A percentile compares a stretch with the other conserved stretches of the same genome.
These are phyloP conservation scores for Achroia grisella DNA, from an alignment of 1,140 invertebrate species.

Conservation along the genomic window DNA sequence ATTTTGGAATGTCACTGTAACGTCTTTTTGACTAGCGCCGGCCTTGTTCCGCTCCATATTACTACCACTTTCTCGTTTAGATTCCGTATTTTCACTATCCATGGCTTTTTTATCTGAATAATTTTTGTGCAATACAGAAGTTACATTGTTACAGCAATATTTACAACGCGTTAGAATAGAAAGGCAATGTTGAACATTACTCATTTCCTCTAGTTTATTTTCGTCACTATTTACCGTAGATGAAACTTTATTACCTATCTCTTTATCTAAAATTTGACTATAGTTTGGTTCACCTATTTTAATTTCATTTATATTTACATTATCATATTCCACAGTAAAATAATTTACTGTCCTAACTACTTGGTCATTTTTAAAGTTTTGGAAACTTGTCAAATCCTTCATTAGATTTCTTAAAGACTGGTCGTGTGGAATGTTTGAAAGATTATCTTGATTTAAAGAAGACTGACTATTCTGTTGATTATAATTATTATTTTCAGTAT, in stretches of 20 bases:
- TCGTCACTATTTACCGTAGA: constrained; percentile 3
- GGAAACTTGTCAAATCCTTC: constrained; percentile 40
- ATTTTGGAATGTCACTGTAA: constrained; percentile 39
- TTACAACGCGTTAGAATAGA: constrained; percentile 31
- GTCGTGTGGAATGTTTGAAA: constrained; percentile 21
- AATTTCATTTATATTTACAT: constrained; percentile 14
- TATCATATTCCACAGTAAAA: constrained; percentile 42
- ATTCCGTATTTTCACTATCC: constrained; percentile 20
- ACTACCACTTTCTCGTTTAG: constrained; percentile 13
- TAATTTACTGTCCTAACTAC: constrained; percentile 48
- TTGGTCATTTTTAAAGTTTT: constrained; percentile 31
- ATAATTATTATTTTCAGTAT: not conserved
- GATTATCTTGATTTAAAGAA: constrained; percentile 12
- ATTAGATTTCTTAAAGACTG: constrained; percentile 29
- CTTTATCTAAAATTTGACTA: not conserved
- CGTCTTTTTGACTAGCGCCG: constrained; percentile 8
- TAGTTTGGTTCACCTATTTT: constrained; percentile 21
- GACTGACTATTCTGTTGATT: constrained; percentile 3
- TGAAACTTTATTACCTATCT: not conserved
- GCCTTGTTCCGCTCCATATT: constrained; percentile 23
- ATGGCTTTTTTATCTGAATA: constrained; percentile 35
- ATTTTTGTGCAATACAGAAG: constrained; percentile 8
- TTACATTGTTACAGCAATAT: constrained; percentile 30
- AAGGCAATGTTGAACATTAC: constrained; percentile 10
- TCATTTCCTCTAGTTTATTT: constrained; percentile 10